A percentile compares a stretch with the other conserved stretches of the same genome.
These are phyloP conservation scores for Pentalonia nigronervosa DNA, from an alignment of 1,140 invertebrate genomes.

Conservation along the genomic window DNA sequence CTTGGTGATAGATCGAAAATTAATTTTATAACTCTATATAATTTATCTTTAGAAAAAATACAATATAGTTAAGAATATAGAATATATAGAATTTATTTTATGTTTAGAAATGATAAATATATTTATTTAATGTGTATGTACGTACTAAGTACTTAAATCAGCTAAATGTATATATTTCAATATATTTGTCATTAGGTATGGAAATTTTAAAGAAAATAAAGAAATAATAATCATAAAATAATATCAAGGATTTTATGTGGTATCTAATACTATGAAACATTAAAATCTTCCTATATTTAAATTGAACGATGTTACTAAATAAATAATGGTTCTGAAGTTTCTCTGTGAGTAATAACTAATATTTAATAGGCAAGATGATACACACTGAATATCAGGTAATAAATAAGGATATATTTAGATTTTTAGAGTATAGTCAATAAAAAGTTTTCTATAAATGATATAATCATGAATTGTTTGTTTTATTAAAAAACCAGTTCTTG, in stretches of 20 bases:
- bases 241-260: neutral
- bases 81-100: neutral
- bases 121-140: neutral
- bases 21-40: neutral
- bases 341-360: neutral
- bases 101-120: neutral
- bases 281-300: neutral
- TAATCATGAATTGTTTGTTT: neutral
- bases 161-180: neutral
- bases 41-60: neutral
- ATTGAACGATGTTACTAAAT: neutral
- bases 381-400: neutral
- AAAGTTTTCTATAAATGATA: neutral
- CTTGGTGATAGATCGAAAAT: neutral
- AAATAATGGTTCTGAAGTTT: neutral
- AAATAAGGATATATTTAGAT: neutral
- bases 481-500: neutral
- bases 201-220: neutral
- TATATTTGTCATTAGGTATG: neutral
- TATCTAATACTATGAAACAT: neutral
- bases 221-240: neutral
- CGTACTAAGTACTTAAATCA: neutral
- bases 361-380: neutral
- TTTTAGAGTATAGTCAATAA: neutral
- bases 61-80: neutral